These are phyloP conservation scores for Blomia tropicalis DNA, from an alignment of 2,888 invertebrate species.

Conservation along the genomic window DNA sequence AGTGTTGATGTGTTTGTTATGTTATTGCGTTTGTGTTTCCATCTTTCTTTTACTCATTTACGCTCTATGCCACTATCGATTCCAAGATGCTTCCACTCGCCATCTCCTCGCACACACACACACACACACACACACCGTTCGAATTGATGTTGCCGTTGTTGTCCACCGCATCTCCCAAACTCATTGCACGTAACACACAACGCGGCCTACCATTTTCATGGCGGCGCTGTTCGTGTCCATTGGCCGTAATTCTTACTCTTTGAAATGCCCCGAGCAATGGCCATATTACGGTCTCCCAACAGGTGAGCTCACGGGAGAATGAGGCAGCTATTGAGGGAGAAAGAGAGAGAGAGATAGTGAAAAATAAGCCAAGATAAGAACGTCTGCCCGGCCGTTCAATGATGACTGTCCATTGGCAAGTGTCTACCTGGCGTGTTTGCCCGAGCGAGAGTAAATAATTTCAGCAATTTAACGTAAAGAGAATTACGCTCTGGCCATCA, in stretches of 20 bases:
- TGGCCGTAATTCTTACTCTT: background rate
- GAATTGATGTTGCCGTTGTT: background rate
- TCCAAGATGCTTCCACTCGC: no score
- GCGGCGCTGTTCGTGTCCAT: background rate
- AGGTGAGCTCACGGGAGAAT: conserved; percentile 7
- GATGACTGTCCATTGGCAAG: background rate
- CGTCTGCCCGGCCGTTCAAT: background rate
- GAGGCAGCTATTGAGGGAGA: background rate
- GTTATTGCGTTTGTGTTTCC: no score
- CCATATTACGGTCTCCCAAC: conserved; percentile 9
- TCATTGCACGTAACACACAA: no score
- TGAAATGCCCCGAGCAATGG: conserved; percentile 3
- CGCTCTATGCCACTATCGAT: no score
- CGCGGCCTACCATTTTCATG: no score
- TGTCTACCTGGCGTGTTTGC: background rate
- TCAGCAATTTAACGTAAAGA: conserved; percentile 11
- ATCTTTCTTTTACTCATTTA: no score
- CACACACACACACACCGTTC: background rate
- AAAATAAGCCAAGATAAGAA: conserved; percentile 1
- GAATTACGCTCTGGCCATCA: conserved; percentile 9
- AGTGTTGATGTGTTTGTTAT: no score
- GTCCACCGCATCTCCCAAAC: background rate
- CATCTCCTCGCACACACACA: no score
- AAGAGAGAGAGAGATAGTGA: background rate
- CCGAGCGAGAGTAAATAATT: conserved; percentile 14